Evolutionary conservation across 2,888 invertebrate genomes (phyloP).

Genomic region (Lithophane leautieri): DNA sequence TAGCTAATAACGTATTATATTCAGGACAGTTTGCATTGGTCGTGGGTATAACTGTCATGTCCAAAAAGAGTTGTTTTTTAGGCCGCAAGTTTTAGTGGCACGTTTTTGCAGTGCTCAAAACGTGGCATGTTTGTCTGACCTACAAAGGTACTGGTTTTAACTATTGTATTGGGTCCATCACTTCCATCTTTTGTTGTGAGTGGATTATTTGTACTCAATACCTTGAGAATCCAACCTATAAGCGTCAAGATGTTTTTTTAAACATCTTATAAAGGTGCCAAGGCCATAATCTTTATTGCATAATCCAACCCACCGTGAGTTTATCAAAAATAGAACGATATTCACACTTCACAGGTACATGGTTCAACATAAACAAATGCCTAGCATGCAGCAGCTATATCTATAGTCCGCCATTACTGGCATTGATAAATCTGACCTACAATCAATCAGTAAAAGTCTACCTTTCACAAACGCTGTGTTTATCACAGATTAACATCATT

Average conservation of each 20-base stretch:
- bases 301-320: slow-evolving; percentile 20
- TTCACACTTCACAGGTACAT: slow-evolving; percentile 60
- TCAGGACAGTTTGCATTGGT: background rate
- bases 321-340: slow-evolving; percentile 59
- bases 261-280: background rate
- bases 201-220: background rate
- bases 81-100: slow-evolving; percentile 36
- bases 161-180: slow-evolving; percentile 21
- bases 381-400: slow-evolving; percentile 22
- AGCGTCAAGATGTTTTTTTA: background rate
- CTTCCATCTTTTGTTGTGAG: slow-evolving; percentile 31
- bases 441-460: slow-evolving; percentile 67
- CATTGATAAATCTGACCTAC: slow-evolving; percentile 68
- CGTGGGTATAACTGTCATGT: slow-evolving; percentile 33
- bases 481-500: slow-evolving; percentile 58
- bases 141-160: slow-evolving; percentile 41
- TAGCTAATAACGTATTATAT: background rate
- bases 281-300: slow-evolving; percentile 8
- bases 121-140: slow-evolving; percentile 64
- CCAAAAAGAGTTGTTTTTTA: slow-evolving; percentile 34
- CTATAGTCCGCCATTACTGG: slow-evolving; percentile 44
- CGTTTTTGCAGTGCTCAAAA: slow-evolving; percentile 38
- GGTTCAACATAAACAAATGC: slow-evolving; percentile 36
- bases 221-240: background rate
- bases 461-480: slow-evolving; percentile 68